phyloP scores from a whole-genome alignment of 1,140 invertebrate genomes.

The Spodoptera litura region DNA sequence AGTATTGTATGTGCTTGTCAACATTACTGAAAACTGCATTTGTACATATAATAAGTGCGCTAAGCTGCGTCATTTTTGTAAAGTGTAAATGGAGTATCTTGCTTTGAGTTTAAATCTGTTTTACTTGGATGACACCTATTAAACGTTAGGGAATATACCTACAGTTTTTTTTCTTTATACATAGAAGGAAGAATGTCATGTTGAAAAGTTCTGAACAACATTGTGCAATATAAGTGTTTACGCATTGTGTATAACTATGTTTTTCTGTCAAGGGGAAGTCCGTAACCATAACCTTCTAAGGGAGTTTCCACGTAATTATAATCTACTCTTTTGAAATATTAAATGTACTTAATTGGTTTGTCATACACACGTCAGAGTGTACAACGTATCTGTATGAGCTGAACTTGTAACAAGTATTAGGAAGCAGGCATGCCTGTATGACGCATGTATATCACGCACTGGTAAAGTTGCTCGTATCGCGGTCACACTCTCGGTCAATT shows the following conservation, averaged over 20 bases:
- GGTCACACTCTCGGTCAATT: slow-evolving; percentile 59
- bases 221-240: neutral
- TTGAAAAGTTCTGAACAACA: slow-evolving; percentile 11
- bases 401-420: slow-evolving; percentile 48
- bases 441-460: slow-evolving; percentile 48
- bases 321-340: slow-evolving; percentile 1
- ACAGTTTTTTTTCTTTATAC: too few relatives aligned
- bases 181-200: neutral
- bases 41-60: neutral
- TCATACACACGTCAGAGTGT: neutral
- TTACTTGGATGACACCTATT: neutral
- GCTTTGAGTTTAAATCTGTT: neutral
- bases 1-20: slow-evolving; percentile 45
- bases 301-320: neutral
- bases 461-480: slow-evolving; percentile 45
- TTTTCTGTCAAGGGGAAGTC: slow-evolving; percentile 22
- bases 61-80: neutral
- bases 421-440: slow-evolving; percentile 36
- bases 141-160: too few relatives aligned
- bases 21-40: slow-evolving; percentile 27
- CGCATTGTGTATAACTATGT: neutral
- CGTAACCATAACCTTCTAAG: neutral
- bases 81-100: neutral
- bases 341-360: neutral
- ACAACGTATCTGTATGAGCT: slow-evolving; percentile 10